phyloP scores from a whole-genome alignment of 2,888 invertebrate species.

The Dioctria linearis region DNA sequence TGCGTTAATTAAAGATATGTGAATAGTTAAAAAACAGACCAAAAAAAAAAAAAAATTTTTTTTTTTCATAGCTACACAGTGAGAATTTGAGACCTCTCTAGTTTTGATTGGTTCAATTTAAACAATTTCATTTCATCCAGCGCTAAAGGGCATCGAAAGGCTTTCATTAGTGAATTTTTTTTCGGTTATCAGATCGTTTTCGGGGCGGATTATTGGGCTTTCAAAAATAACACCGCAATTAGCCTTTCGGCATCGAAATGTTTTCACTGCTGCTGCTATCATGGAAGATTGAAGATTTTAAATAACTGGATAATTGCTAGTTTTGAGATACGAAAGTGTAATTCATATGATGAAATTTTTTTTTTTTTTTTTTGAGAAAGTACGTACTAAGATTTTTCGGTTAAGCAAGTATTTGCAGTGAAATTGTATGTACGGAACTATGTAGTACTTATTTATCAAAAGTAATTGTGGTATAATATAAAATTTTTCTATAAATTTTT shows the following conservation, averaged over 20 bases:
- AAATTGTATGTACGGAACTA: no score
- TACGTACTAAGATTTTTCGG: no score
- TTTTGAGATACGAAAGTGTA: no score
- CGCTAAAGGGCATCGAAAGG: not conserved
- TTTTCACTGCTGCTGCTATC: not conserved
- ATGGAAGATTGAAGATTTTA: no score
- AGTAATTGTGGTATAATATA: no score
- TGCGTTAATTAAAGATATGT: conserved; percentile 38
- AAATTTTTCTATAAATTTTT: no score
- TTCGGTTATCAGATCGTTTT: conserved; percentile 27
- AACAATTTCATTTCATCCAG: conserved; percentile 28
- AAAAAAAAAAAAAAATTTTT: not conserved
- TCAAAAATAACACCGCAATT: conserved; percentile 15
- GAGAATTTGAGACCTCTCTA: conserved; percentile 36
- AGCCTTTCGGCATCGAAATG: conserved; percentile 27
- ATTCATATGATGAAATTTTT: no score
- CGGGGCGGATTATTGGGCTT: not conserved
- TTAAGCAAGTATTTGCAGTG: no score
- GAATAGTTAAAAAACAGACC: no score
- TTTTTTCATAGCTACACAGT: conserved; percentile 2
- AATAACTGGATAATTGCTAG: no score
- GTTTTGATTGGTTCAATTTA: conserved; percentile 37
- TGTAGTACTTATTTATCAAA: no score
- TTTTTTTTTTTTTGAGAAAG: no score
- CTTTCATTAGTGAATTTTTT: conserved; percentile 45